These are phyloP conservation scores for Eupithecia subfuscata DNA, from an alignment of 2,888 invertebrate species.

Conservation along the genomic window DNA sequence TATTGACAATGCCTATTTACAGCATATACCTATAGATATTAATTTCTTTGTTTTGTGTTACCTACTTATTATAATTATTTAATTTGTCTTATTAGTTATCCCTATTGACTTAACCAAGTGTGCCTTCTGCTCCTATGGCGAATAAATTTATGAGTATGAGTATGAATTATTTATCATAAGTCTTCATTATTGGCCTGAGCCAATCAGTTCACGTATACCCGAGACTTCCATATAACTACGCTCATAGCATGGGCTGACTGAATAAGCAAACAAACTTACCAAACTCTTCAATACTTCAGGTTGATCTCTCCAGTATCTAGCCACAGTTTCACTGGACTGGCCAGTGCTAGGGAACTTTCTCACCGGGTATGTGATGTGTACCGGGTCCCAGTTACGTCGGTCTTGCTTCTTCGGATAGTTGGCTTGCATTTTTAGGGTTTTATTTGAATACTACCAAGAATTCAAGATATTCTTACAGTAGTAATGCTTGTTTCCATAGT, in stretches of 20 bases:
- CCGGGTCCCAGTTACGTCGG: conserved; percentile 62
- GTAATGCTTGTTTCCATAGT: neutral
- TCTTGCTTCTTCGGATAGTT: conserved; percentile 62
- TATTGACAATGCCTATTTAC: no score
- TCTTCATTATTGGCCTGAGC: no score
- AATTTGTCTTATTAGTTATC: no score
- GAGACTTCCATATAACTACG: no score
- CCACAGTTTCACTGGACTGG: conserved; percentile 64
- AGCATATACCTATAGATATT: no score
- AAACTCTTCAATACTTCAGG: conserved; percentile 59
- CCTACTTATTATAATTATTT: no score
- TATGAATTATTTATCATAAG: no score
- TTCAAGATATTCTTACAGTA: neutral
- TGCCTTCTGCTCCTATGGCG: no score
- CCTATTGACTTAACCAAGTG: no score
- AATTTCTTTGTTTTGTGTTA: no score
- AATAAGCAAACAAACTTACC: conserved; percentile 51
- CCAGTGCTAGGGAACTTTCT: conserved; percentile 60
- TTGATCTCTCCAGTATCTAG: conserved; percentile 56
- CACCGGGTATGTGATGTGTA: conserved; percentile 67
- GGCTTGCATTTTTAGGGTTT: conserved; percentile 60
- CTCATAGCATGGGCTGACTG: neutral
- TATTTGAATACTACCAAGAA: neutral
- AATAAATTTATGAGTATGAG: no score
- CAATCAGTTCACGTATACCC: no score